A percentile compares a stretch with the other conserved stretches of the same genome.
These are phyloP conservation scores for Corythucha ciliata DNA, from an alignment of 2,888 invertebrate genomes.

Conservation along the genomic window DNA sequence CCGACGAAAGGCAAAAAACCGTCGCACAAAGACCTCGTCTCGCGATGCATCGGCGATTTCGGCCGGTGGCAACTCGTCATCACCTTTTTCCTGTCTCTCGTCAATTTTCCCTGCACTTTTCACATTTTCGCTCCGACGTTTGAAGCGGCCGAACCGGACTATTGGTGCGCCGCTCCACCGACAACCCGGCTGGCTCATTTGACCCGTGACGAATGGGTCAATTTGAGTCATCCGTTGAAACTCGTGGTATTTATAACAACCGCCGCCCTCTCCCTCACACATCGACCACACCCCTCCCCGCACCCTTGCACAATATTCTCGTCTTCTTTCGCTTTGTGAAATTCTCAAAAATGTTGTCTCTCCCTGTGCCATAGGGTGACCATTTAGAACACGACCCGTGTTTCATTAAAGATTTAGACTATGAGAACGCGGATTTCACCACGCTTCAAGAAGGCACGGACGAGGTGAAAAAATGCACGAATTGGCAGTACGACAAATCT, in stretches of 20 bases:
- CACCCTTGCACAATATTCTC: no score
- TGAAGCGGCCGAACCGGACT: constrained; percentile 56
- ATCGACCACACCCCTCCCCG: no score
- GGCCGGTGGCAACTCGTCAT: constrained; percentile 67
- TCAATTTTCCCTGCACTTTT: constrained; percentile 72
- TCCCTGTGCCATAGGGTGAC: background rate
- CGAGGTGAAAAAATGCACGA: constrained; percentile 44
- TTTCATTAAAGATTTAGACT: constrained; percentile 46
- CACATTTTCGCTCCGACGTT: constrained; percentile 70
- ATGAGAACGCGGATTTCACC: constrained; percentile 33
- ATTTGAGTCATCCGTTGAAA: constrained; percentile 48
- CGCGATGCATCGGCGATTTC: constrained; percentile 55
- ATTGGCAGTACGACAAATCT: constrained; percentile 53
- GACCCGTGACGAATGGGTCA: constrained; percentile 52
- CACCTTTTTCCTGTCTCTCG: constrained; percentile 62
- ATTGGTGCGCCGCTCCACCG: constrained; percentile 59
- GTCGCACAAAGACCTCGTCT: constrained; percentile 20
- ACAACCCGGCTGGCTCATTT: constrained; percentile 50
- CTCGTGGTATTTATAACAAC: constrained; percentile 1
- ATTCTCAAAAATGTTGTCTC: background rate
- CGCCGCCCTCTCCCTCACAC: no score
- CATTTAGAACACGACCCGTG: constrained; percentile 43
- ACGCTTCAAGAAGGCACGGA: constrained; percentile 12
- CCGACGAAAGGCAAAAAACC: background rate
- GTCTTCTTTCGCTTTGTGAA: background rate